Conservation (phyloP, 1,140 invertebrate genomes). For the Teleopsis dalmanni region DNA sequence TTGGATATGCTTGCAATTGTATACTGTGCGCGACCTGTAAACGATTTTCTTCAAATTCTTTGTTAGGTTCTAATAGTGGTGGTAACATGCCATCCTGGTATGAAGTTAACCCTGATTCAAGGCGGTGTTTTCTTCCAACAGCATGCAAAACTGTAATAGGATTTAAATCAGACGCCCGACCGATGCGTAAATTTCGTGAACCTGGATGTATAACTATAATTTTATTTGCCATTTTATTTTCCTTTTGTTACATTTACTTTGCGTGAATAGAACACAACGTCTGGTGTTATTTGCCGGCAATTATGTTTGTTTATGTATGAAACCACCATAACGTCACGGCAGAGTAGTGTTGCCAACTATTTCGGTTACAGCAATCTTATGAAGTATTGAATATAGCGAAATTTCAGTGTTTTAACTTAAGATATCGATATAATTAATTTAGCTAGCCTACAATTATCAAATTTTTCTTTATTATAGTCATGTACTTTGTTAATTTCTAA, state of each 20-base stretch:
- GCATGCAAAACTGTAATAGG: slow-evolving; percentile 81
- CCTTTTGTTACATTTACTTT: not conserved
- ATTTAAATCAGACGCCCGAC: slow-evolving; percentile 79
- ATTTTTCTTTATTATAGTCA: too few species aligned
- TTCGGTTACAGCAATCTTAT: too few species aligned
- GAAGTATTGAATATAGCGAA: too few species aligned
- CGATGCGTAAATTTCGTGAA: slow-evolving; percentile 80
- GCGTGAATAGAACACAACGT: not conserved
- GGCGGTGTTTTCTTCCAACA: slow-evolving; percentile 53
- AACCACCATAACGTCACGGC: too few species aligned
- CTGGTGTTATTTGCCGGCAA: too few species aligned
- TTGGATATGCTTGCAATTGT: slow-evolving; percentile 52
- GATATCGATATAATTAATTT: too few species aligned
- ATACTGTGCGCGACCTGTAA: slow-evolving; percentile 74
- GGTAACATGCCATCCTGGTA: slow-evolving; percentile 2
- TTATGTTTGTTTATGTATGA: too few species aligned
- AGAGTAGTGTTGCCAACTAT: too few species aligned
- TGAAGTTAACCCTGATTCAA: slow-evolving; percentile 47
- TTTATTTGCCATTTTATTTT: slow-evolving; percentile 51
- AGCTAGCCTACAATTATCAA: too few species aligned
- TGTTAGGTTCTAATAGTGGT: not conserved
- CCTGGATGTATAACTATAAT: slow-evolving; percentile 94
- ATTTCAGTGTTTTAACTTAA: too few species aligned
- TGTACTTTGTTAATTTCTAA: too few species aligned
- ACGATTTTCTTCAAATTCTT: slow-evolving; percentile 73